Evolutionary conservation across 2,797 vertebrate species (phyloP).

Genomic region (Alosa sapidissima): DNA sequence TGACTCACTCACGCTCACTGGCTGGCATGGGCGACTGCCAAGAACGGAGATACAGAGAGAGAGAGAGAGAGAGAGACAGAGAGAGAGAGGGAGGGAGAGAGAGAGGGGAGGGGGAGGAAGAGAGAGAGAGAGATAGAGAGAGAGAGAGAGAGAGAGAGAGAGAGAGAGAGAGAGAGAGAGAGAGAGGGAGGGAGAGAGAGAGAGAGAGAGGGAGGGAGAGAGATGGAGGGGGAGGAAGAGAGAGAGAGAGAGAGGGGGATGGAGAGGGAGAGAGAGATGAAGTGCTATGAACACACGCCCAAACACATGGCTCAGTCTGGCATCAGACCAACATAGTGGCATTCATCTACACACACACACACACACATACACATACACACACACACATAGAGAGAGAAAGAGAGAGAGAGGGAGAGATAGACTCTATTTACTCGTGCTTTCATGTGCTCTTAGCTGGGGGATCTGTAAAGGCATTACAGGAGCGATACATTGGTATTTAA

Average conservation of each 20-base stretch:
- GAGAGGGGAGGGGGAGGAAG: background rate
- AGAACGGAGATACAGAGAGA: slow-evolving; percentile 46
- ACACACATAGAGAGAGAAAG: background rate
- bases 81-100: background rate
- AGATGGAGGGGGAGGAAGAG: too few relatives aligned
- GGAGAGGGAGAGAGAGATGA: slow-evolving; percentile 10
- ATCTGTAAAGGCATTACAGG: background rate
- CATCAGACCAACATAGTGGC: slow-evolving; percentile 30
- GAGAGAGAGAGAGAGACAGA: slow-evolving; percentile 33
- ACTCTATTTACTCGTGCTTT: background rate
- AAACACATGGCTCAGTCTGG: slow-evolving; percentile 56
- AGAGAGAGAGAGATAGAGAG: background rate
- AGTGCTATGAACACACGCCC: slow-evolving; percentile 45
- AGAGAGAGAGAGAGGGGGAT: background rate
- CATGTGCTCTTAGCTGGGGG: background rate
- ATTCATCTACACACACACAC: background rate
- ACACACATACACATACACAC: background rate
- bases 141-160: background rate
- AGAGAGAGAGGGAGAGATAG: background rate
- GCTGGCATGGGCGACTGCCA: slow-evolving; percentile 62
- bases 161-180: slow-evolving; percentile 37
- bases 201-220: background rate
- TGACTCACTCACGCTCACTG: slow-evolving; percentile 64
- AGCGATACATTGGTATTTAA: background rate
- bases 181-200: slow-evolving; percentile 33